Conservation (phyloP, 2,113 vertebrate genomes). For the Erythrolamprus reginae region DNA sequence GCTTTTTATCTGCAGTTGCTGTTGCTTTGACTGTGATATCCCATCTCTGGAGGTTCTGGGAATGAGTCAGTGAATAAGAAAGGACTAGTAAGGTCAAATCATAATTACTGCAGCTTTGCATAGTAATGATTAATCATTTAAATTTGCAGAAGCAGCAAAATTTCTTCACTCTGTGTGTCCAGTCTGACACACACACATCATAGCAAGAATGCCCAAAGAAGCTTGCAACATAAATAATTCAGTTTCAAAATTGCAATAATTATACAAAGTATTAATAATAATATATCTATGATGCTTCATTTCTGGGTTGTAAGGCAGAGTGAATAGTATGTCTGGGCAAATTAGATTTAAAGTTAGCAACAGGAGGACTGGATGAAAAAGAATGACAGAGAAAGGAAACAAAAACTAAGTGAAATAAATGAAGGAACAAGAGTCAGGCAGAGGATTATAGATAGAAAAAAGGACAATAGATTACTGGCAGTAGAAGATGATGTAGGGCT, state of each 20-base stretch:
- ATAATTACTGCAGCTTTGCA: neutral
- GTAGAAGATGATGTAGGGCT: neutral
- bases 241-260: neutral
- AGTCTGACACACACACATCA: neutral
- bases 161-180: neutral
- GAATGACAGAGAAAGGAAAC: neutral
- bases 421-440: neutral
- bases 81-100: neutral
- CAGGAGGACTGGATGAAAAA: neutral
- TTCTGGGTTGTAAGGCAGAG: neutral
- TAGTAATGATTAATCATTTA: neutral
- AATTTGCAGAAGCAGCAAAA: neutral
- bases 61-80: neutral
- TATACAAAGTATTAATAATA: neutral
- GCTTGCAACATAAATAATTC: neutral
- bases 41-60: neutral
- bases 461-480: neutral
- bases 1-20: neutral
- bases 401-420: neutral
- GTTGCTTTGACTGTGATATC: neutral
- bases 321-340: neutral
- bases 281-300: neutral
- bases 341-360: neutral
- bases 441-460: neutral
- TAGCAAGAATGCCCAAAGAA: neutral